Percentiles rank a stretch among this genome's conserved stretches.
These are phyloP conservation scores for Pelobates cultripes DNA, from an alignment of 2,797 vertebrate genomes.

Conservation along the genomic window DNA sequence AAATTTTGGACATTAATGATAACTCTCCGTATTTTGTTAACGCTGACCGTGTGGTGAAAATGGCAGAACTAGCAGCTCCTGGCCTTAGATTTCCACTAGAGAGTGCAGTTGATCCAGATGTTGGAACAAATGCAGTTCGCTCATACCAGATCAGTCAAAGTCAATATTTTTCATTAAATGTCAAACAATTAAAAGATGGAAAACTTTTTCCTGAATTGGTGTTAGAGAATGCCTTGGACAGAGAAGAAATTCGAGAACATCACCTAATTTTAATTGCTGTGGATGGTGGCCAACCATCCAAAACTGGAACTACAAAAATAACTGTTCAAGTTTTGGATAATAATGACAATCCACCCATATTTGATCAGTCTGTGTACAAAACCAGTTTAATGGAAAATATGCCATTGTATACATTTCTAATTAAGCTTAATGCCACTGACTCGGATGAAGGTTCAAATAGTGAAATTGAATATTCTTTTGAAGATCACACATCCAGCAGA, in stretches of 20 bases:
- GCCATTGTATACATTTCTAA: slow-evolving; percentile 81
- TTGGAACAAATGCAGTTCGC: slow-evolving; percentile 88
- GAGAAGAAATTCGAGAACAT: slow-evolving; percentile 84
- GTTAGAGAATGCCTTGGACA: slow-evolving; percentile 86
- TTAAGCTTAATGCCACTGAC: slow-evolving; percentile 88
- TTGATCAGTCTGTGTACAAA: slow-evolving; percentile 80
- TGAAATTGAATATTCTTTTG: slow-evolving; percentile 84
- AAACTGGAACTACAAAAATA: slow-evolving; percentile 85
- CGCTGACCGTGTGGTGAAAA: slow-evolving; percentile 80
- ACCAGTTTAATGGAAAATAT: slow-evolving; percentile 86
- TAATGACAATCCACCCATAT: slow-evolving; percentile 91
- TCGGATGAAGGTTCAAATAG: slow-evolving; percentile 87
- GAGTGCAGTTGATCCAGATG: slow-evolving; percentile 91
- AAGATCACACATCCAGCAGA: slow-evolving; percentile 84
- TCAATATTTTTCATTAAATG: slow-evolving; percentile 83
- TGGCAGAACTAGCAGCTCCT: slow-evolving; percentile 88
- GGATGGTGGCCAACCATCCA: slow-evolving; percentile 88
- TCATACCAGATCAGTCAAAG: slow-evolving; percentile 84
- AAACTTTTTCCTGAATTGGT: slow-evolving; percentile 91
- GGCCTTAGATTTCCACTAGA: slow-evolving; percentile 89
- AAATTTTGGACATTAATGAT: slow-evolving; percentile 92
- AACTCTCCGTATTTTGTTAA: slow-evolving; percentile 90
- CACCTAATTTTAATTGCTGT: slow-evolving; percentile 86
- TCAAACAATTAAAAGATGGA: slow-evolving; percentile 88
- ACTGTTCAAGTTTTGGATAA: slow-evolving; percentile 86